These are phyloP conservation scores for Celastrina argiolus DNA, from an alignment of 2,888 invertebrate genomes.

Conservation along the genomic window DNA sequence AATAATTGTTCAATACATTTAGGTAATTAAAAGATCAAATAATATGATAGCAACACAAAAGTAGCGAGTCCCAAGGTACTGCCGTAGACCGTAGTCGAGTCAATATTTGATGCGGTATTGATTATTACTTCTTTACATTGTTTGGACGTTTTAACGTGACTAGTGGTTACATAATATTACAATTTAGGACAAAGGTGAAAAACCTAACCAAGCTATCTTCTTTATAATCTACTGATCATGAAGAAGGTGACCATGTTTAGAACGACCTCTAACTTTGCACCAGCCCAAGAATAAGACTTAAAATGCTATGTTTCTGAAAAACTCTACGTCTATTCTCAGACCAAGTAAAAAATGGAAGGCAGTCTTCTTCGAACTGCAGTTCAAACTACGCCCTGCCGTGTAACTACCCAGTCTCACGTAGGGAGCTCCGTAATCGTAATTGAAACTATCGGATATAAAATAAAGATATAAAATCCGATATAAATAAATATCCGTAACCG, in stretches of 20 bases:
- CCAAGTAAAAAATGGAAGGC: no score
- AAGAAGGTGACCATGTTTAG: no score
- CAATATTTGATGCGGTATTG: constrained; percentile 5
- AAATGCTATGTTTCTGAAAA: not conserved
- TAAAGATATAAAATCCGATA: no score
- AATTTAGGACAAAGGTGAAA: no score
- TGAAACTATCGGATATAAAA: no score
- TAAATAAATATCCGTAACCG: no score
- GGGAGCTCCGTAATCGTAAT: no score
- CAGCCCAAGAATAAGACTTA: not conserved
- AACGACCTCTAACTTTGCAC: not conserved
- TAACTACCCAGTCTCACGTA: no score
- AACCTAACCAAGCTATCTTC: no score
- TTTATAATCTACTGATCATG: no score
- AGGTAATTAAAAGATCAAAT: constrained; percentile 1
- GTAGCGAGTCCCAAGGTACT: not conserved
- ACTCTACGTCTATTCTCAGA: not conserved
- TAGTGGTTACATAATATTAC: not conserved
- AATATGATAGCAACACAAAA: not conserved
- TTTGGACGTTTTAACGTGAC: not conserved
- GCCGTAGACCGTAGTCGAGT: not conserved
- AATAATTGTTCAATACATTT: not conserved
- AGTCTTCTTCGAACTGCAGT: no score
- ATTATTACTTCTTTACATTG: constrained; percentile 9
- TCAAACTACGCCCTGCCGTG: no score